Percentiles rank a stretch among this genome's conserved stretches.
Evolutionary conservation across 2,797 vertebrate species (phyloP).

Genomic region (Leptoclinus maculatus): DNA sequence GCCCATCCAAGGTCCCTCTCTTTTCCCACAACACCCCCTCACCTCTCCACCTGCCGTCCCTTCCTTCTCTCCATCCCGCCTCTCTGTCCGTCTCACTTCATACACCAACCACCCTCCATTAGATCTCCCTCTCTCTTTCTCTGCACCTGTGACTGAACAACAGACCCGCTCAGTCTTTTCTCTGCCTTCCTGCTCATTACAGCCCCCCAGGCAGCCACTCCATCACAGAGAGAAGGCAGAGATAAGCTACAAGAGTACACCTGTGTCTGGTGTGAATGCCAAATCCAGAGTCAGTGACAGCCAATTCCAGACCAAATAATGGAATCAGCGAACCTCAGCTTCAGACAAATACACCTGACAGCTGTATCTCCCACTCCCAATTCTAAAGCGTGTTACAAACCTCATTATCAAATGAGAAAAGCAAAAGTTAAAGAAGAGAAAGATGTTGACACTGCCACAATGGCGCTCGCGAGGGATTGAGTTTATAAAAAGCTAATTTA

Average conservation of each 20-base stretch:
- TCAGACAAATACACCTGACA: conserved; percentile 69
- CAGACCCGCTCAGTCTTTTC: conserved; percentile 69
- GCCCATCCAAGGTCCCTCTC: conserved; percentile 45
- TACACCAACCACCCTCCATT: conserved; percentile 48
- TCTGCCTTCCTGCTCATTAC: conserved; percentile 73
- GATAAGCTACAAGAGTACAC: conserved; percentile 76
- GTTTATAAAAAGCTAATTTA: conserved; percentile 62
- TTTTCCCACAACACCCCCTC: conserved; percentile 49
- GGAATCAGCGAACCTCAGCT: conserved; percentile 71
- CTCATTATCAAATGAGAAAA: conserved; percentile 73
- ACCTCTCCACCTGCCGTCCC: conserved; percentile 71
- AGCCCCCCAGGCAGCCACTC: conserved; percentile 71
- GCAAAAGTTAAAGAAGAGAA: conserved; percentile 26
- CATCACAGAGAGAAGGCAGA: conserved; percentile 70
- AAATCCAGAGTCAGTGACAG: conserved; percentile 66
- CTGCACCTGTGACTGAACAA: conserved; percentile 77
- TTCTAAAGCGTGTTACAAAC: conserved; percentile 58
- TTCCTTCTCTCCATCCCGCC: conserved; percentile 44
- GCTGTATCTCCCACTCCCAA: conserved; percentile 65
- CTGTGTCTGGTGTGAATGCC: conserved; percentile 74
- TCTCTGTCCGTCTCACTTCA: conserved; percentile 58
- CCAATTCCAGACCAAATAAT: conserved; percentile 77
- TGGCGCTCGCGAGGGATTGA: conserved; percentile 36
- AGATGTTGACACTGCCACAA: conserved; percentile 50
- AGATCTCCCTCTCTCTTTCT: conserved; percentile 38